Base-by-base conservation (phyloP, 2,113 vertebrate genomes). In the Chitala chitala region DNA sequence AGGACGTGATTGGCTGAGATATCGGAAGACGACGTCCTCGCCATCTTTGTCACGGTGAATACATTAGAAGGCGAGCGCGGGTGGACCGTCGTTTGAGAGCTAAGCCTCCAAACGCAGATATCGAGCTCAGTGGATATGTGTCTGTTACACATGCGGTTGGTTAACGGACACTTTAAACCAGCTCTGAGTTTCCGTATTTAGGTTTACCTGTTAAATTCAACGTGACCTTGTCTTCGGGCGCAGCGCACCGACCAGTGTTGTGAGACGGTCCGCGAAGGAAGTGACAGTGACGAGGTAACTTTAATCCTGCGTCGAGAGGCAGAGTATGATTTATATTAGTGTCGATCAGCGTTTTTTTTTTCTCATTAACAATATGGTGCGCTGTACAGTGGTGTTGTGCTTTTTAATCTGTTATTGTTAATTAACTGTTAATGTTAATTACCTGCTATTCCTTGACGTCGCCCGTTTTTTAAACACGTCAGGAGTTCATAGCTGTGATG, bases 21-120 rank as follows among this genome's bases (percentile, higher is more conserved):
- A 70, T 84, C 78, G 70, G 69, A 40, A 82, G 89, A 91, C 82
- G 86, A 74, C 55, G 10, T 78, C 82, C 88, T 79, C 81, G 63
- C 86, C 84, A 88, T 89, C n/a, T 77, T 83, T 78, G 82, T 86
- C 79, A 88, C 80, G 73, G 54, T 46, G 53, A 9, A 63, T 75
- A 72, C 69, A 40, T 69, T n/a, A 56, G 48, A 48, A 59, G 51
- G 46, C 64, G 54, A 68, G 44, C 3, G 66, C 38, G 22, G 24
- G 53, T 71, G 44, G 76, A 74, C n/a, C 24, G 48, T 5, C 53
- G 40, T 12, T 44, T 44, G 75, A 71, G 71, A 76, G 59, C 44
- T 24, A 24, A 22, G 64, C 58, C 64, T 66, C 77, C 54, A 69
- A 51, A 51, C 71, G 8, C 17, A 64, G 38, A 15, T 29, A 72